A percentile compares a stretch with the other conserved stretches of the same genome.
Evolutionary conservation across 2,113 vertebrate species (phyloP).

Genomic region (Amblyopsis rosae): DNA sequence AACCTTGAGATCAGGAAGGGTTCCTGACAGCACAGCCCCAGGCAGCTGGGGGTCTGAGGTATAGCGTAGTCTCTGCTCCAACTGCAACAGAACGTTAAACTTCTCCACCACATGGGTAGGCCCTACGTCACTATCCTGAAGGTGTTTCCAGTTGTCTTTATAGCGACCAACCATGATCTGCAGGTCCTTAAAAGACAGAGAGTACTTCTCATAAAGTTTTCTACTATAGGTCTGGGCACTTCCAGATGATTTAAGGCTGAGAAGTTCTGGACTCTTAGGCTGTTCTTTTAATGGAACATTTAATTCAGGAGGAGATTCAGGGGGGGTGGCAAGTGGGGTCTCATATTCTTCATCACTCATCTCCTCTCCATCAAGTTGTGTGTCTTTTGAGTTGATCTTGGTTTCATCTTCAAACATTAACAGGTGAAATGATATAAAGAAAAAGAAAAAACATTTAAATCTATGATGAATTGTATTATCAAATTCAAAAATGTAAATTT

Average conservation of each 20-base stretch:
- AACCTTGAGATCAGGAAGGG: conserved; percentile 92
- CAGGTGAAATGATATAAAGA: not conserved
- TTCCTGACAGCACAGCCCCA: conserved; percentile 91
- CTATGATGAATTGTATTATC: not conserved
- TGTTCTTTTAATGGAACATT: conserved; percentile 60
- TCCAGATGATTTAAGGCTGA: conserved; percentile 68
- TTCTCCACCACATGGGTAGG: conserved; percentile 97
- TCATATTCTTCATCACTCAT: conserved; percentile 95
- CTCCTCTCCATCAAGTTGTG: conserved; percentile 80
- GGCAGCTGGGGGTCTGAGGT: conserved; percentile 95
- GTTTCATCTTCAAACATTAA: conserved; percentile 69
- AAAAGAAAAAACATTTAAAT: not conserved
- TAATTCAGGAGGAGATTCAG: conserved; percentile 83
- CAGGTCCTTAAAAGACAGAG: conserved; percentile 91
- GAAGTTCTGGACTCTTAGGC: conserved; percentile 56
- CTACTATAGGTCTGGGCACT: conserved; percentile 77
- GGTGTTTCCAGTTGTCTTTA: conserved; percentile 97
- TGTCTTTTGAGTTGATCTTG: conserved; percentile 68
- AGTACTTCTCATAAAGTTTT: conserved; percentile 93
- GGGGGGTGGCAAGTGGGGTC: conserved; percentile 92
- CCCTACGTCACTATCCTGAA: conserved; percentile 92
- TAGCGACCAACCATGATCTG: conserved; percentile 97
- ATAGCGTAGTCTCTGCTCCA: conserved; percentile 92
- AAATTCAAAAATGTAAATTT: conserved; percentile 16
- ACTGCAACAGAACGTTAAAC: conserved; percentile 92